phyloP scores from a whole-genome alignment of 2,888 invertebrate genomes.

The Eupeodes luniger region DNA sequence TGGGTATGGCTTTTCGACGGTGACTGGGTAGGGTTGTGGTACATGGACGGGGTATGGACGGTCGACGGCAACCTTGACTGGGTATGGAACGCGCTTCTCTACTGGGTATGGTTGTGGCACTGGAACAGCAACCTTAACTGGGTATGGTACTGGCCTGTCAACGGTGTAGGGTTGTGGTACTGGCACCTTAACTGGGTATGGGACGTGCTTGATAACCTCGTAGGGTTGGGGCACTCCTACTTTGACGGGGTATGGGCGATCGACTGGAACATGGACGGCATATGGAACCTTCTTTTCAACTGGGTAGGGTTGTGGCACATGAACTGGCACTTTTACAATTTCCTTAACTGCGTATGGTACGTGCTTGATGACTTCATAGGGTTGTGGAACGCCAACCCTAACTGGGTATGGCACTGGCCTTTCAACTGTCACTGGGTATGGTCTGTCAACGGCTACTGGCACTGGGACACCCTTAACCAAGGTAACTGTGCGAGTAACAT shows the following conservation, averaged over 20 bases:
- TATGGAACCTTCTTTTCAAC: conserved; percentile 87
- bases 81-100: conserved; percentile 86
- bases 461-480: conserved; percentile 90
- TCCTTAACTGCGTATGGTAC: conserved; percentile 89
- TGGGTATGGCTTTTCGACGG: conserved; percentile 87
- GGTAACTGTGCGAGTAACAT: conserved; percentile 88
- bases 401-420: conserved; percentile 87
- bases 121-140: conserved; percentile 87
- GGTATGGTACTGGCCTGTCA: conserved; percentile 86
- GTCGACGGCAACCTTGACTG: conserved; percentile 87
- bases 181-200: conserved; percentile 86
- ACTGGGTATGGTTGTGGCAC: conserved; percentile 86
- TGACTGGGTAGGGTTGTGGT: conserved; percentile 88
- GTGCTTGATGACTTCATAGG: conserved; percentile 89
- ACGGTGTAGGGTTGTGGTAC: conserved; percentile 83
- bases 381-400: conserved; percentile 88
- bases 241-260: conserved; percentile 88
- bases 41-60: conserved; percentile 89
- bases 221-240: conserved; percentile 89
- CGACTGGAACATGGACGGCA: conserved; percentile 86
- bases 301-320: conserved; percentile 86
- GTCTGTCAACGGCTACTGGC: conserved; percentile 90
- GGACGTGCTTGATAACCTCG: conserved; percentile 87
- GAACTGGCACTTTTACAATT: conserved; percentile 88
- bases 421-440: conserved; percentile 88